These are phyloP conservation scores for Drosophila nigromelanica DNA, from an alignment of 1,140 invertebrate genomes.

Conservation along the genomic window DNA sequence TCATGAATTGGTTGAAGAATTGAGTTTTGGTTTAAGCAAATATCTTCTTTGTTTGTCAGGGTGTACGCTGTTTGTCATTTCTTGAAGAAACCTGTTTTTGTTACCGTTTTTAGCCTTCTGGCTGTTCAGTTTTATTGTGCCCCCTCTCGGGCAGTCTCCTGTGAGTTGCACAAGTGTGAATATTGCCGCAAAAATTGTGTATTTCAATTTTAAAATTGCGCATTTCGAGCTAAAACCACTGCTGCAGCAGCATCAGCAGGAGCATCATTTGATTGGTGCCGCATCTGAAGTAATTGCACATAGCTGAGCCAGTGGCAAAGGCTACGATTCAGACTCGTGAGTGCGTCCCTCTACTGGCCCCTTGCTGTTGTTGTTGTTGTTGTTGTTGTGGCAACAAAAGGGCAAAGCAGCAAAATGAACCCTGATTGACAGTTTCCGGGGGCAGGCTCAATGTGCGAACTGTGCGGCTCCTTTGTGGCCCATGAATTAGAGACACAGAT, in stretches of 20 bases:
- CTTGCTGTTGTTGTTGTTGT: background rate
- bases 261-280: constrained; percentile 53
- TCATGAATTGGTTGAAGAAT: no score
- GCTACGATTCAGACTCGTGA: background rate
- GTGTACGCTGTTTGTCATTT: no score
- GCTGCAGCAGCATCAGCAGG: constrained; percentile 21
- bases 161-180: constrained; percentile 57
- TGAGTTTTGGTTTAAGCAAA: no score
- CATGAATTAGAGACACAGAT: constrained; percentile 3
- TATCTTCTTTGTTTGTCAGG: no score
- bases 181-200: constrained; percentile 57
- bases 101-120: no score
- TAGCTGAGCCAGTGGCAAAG: background rate
- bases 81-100: no score
- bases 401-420: constrained; percentile 19
- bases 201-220: constrained; percentile 47
- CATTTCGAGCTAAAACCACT: constrained; percentile 27
- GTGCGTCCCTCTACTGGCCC: background rate
- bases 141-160: background rate
- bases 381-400: constrained; percentile 20
- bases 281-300: constrained; percentile 43
- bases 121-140: no score
- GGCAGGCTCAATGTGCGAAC: constrained; percentile 11
- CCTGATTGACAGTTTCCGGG: constrained; percentile 30
- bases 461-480: constrained; percentile 8